phyloP scores from a whole-genome alignment of 2,113 vertebrate species.

The Anser brachyrhynchus region DNA sequence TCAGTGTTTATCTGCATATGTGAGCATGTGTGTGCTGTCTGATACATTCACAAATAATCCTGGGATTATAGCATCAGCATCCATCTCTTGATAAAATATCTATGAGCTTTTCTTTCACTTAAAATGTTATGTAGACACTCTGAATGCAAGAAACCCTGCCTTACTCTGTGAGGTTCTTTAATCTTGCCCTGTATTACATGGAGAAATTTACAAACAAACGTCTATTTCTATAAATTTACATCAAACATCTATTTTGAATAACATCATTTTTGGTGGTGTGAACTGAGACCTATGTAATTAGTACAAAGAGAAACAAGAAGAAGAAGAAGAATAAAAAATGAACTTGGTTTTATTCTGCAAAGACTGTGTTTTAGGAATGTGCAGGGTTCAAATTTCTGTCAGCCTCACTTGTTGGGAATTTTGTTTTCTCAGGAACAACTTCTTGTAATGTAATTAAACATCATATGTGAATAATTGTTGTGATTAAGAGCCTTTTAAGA shows the following conservation, averaged over 20 bases:
- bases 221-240: not conserved
- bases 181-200: not conserved
- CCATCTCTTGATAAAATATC: not conserved
- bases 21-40: not conserved
- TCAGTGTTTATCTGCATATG: not conserved
- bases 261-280: not conserved
- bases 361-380: not conserved
- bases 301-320: not conserved
- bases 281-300: not conserved
- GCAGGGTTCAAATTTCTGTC: not conserved
- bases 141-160: not conserved
- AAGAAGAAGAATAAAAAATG: not conserved
- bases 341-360: not conserved
- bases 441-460: slow-evolving; percentile 38
- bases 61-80: not conserved
- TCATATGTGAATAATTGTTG: slow-evolving; percentile 34
- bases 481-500: slow-evolving; percentile 32
- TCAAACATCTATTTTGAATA: not conserved
- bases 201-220: not conserved
- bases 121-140: not conserved
- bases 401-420: not conserved
- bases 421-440: slow-evolving; percentile 21
- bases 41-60: not conserved
- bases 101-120: not conserved
- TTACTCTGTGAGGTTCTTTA: not conserved